Evolutionary conservation across 2,113 vertebrate species (phyloP), one percentile per base, ranked within the genome.

Genomic region (Myrmophylax atrothorax): DNA sequence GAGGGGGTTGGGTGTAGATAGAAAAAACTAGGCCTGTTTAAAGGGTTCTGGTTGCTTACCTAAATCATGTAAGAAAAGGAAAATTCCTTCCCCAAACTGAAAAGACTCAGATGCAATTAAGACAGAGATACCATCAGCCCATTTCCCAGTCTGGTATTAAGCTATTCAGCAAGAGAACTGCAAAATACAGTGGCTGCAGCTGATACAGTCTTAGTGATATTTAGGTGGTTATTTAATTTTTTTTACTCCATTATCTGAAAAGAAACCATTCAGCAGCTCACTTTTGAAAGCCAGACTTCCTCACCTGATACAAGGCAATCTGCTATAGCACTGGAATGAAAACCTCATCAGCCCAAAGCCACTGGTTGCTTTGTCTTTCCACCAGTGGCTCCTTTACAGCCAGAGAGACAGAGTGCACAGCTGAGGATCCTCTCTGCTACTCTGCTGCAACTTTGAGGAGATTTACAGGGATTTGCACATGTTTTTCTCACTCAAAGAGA

Each of bases 391-490:
- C 79, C 74, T 66, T 62, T 68, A 28, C 31, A 90, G 46, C 52
- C 68, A 63, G 68, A 58, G 62, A 73, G 53, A 63, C 12, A 25
- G 46, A 67, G 37, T 15, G 25, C 26, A 66, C 0, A 0, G 49
- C 89, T 75, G 35, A 59, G 81, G 56, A 75, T 42, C 67, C 53
- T 66, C 55, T 56, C 84, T 91, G 67, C 76, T 90, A 37, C 53
- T 83, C 53, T 23, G 22, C 78, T 62, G n/a, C 72, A 82, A 44
- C 81, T 92, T 49, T 72, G 72, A 93, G 92, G 58, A 94, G 90
- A 94, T 94, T 87, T 90, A 73, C 56, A 84, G 58, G 90, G 93
- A 96, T 94, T 94, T 94, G 87, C 76, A 80, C 8, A 0, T 46
- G 60, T 87, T 96, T 94, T 94, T 92, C 85, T 92, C 3, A 0